Evolutionary conservation across 2,113 vertebrate species (phyloP).

Genomic region (Crotalus tigris): DNA sequence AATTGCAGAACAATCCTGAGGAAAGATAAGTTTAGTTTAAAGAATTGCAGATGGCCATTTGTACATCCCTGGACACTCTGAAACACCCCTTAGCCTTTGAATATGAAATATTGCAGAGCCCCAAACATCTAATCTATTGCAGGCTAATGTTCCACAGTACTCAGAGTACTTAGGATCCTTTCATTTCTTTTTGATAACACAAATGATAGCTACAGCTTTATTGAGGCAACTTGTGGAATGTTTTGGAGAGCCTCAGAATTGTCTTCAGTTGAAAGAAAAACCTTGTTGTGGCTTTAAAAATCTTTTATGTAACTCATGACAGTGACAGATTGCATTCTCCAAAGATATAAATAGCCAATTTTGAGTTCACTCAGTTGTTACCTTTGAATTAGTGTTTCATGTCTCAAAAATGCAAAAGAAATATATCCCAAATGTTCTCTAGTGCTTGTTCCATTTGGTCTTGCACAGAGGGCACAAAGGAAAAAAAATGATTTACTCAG

Average conservation of each 20-base stretch:
- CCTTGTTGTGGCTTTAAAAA: neutral
- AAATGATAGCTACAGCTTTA: neutral
- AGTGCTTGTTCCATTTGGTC: neutral
- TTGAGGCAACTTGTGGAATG: neutral
- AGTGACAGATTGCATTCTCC: neutral
- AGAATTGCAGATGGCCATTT: neutral
- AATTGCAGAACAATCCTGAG: neutral
- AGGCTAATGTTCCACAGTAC: slow-evolving; percentile 52
- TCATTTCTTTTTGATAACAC: slow-evolving; percentile 19
- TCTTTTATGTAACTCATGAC: neutral
- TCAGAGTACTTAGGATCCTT: slow-evolving; percentile 40
- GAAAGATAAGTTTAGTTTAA: neutral
- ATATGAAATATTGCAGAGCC: neutral
- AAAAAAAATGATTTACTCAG: neutral
- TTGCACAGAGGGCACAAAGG: neutral
- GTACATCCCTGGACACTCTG: neutral
- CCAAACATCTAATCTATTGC: slow-evolving; percentile 24
- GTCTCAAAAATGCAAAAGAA: neutral
- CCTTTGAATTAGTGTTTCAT: neutral
- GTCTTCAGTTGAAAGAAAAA: neutral
- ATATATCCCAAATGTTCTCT: neutral
- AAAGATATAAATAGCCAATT: neutral
- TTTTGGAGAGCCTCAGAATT: neutral
- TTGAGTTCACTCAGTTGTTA: neutral
- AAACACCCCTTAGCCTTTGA: neutral